Percentiles rank a stretch among this genome's conserved stretches.
These are phyloP conservation scores for Gonocerus acuteangulatus DNA, from an alignment of 2,888 invertebrate genomes.

Conservation along the genomic window DNA sequence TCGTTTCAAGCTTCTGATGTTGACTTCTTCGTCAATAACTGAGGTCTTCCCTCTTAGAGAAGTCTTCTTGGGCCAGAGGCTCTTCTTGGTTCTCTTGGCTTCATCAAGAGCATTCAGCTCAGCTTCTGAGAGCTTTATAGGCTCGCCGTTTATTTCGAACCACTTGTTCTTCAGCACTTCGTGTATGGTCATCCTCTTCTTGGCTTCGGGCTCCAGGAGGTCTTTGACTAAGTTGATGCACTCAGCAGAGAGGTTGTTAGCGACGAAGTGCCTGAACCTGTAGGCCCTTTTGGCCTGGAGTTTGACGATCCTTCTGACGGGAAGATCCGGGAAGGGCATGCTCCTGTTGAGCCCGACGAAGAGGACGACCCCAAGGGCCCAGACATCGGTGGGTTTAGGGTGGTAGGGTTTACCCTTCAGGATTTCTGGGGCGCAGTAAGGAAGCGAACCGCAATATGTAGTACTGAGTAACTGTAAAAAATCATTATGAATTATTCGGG, in stretches of 20 bases:
- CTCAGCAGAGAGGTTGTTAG: constrained; percentile 44
- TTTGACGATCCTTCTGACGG: background rate
- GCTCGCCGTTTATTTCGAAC: constrained; percentile 44
- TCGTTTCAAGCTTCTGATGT: too few species aligned
- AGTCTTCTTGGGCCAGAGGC: background rate
- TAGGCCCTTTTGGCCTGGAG: background rate
- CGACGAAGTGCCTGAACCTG: constrained; percentile 14
- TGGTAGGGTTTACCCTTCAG: constrained; percentile 64
- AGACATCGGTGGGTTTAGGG: constrained; percentile 66
- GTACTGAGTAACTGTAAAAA: constrained; percentile 53
- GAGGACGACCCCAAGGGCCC: constrained; percentile 69
- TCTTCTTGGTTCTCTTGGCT: constrained; percentile 4
- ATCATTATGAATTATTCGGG: background rate
- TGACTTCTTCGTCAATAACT: too few species aligned
- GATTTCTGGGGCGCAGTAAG: constrained; percentile 82
- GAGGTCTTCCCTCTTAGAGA: background rate
- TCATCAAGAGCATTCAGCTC: constrained; percentile 21
- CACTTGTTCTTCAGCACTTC: constrained; percentile 51
- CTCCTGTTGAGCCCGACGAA: constrained; percentile 77
- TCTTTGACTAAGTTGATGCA: constrained; percentile 37
- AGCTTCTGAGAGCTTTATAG: constrained; percentile 26
- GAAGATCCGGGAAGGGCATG: constrained; percentile 55
- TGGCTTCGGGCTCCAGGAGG: constrained; percentile 55
- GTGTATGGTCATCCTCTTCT: constrained; percentile 52
- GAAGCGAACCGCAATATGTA: constrained; percentile 83